Evolutionary conservation across 2,797 vertebrate genomes (phyloP).

Genomic region (Gymnothorax reevesii): DNA sequence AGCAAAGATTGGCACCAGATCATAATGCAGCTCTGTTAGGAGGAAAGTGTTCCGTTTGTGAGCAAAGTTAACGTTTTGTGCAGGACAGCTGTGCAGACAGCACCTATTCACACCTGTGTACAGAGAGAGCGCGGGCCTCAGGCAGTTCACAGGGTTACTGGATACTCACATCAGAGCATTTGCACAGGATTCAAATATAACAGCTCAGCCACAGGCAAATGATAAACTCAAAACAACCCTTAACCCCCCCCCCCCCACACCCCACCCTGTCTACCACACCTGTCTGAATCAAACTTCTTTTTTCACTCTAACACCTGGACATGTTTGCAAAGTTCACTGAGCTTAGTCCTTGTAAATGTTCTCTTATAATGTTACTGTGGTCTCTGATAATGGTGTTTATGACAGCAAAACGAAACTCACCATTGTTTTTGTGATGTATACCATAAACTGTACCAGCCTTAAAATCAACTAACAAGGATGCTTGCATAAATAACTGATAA

Average conservation of each 20-base stretch:
- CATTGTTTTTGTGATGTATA: background rate
- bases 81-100: too few species aligned
- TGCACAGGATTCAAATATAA: background rate
- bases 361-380: background rate
- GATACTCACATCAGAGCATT: background rate
- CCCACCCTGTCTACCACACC: too few species aligned
- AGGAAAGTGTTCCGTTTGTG: background rate
- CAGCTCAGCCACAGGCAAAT: background rate
- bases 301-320: background rate
- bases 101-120: background rate
- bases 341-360: background rate
- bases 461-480: too few species aligned
- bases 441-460: background rate
- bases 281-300: background rate
- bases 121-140: background rate
- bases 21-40: background rate
- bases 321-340: too few species aligned
- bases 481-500: too few species aligned
- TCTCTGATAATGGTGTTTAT: background rate
- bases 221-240: background rate
- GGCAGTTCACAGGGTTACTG: background rate
- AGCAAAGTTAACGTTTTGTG: too few species aligned
- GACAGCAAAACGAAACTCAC: background rate
- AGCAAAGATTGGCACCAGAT: too few species aligned
- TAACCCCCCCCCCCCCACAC: background rate